phyloP scores from a whole-genome alignment of 2,888 invertebrate genomes.

The Nyleta sp. region DNA sequence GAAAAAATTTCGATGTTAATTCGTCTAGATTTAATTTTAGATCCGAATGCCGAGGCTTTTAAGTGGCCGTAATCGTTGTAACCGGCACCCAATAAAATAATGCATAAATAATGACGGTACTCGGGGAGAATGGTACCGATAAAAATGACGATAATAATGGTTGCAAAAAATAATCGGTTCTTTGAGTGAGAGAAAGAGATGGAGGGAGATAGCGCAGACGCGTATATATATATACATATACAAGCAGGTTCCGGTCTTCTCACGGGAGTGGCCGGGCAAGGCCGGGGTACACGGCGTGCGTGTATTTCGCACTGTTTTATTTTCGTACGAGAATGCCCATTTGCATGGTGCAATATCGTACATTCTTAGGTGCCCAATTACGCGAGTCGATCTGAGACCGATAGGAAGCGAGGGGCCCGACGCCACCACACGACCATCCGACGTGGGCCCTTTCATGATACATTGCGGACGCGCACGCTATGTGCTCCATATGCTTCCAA shows the following conservation, averaged over 20 bases:
- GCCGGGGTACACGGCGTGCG: conserved; percentile 60
- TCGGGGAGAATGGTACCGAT: conserved; percentile 36
- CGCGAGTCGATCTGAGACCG: conserved; percentile 80
- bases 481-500: conserved; percentile 67
- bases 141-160: conserved; percentile 57
- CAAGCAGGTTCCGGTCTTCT: conserved; percentile 63
- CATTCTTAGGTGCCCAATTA: conserved; percentile 82
- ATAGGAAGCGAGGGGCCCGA: conserved; percentile 71
- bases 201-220: conserved; percentile 43
- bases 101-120: conserved; percentile 40
- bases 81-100: conserved; percentile 36
- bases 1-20: no score
- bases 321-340: conserved; percentile 75
- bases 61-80: conserved; percentile 22
- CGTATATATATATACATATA: conserved; percentile 30
- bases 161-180: conserved; percentile 47
- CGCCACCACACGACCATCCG: conserved; percentile 69
- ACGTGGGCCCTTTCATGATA: conserved; percentile 75
- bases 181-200: conserved; percentile 50
- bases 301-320: conserved; percentile 70
- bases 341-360: conserved; percentile 82
- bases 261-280: conserved; percentile 63
- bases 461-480: conserved; percentile 77
- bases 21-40: no score
- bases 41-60: neutral